phyloP scores from a whole-genome alignment of 2,888 invertebrate genomes.

The Podabrus alpinus region DNA sequence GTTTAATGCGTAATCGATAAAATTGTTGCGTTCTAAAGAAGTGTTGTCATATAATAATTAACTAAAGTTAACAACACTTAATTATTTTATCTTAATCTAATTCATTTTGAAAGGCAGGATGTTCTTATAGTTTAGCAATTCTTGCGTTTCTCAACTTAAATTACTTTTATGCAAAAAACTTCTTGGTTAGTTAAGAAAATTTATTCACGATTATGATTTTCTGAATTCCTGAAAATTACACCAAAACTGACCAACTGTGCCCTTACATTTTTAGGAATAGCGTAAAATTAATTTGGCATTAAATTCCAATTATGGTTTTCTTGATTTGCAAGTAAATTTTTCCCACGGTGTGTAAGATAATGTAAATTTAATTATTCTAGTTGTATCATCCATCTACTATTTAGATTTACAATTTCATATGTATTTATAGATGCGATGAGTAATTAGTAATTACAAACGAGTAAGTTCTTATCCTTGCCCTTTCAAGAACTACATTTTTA shows the following conservation, averaged over 20 bases:
- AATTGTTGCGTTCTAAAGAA: background rate
- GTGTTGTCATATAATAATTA: background rate
- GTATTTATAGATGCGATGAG: background rate
- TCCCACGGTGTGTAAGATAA: background rate
- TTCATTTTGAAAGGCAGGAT: background rate
- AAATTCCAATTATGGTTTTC: background rate
- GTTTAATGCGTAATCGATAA: background rate
- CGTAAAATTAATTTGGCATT: too few species aligned
- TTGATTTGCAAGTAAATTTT: background rate
- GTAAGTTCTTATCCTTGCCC: background rate
- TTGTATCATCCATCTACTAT: background rate
- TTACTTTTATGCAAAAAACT: background rate
- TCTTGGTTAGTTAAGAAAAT: background rate
- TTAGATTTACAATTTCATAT: background rate
- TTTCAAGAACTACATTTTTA: background rate
- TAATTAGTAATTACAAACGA: background rate
- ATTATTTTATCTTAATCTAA: slow-evolving; percentile 1
- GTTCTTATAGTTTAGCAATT: background rate
- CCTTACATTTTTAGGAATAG: too few species aligned
- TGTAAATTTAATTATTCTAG: background rate
- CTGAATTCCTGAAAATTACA: background rate
- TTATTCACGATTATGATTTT: background rate
- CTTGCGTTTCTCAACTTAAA: background rate
- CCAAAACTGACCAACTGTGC: too few species aligned
- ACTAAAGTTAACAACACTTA: background rate